These are phyloP conservation scores for Alloplasta piceator DNA, from an alignment of 2,888 invertebrate species.

Conservation along the genomic window DNA sequence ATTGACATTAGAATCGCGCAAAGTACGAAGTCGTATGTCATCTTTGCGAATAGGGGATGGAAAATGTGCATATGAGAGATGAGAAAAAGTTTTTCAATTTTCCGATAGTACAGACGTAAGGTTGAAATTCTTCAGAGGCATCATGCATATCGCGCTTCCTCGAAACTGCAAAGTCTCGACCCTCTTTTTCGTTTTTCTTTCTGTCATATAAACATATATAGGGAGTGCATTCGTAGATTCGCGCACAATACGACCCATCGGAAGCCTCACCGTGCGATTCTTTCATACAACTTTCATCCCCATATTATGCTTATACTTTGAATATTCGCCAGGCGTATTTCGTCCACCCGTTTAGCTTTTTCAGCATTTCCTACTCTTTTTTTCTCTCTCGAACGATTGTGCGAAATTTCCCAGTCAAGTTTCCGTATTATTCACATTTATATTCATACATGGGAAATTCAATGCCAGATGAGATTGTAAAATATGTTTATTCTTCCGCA, in stretches of 20 bases:
- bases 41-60: not conserved
- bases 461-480: not conserved
- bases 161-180: conserved; percentile 31
- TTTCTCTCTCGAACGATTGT: conserved; percentile 12
- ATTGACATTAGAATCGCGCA: not conserved
- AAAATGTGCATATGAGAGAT: not conserved
- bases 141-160: conserved; percentile 31
- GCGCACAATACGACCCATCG: conserved; percentile 52
- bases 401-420: not conserved
- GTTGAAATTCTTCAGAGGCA: conserved; percentile 11
- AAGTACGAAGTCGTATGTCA: not conserved
- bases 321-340: conserved; percentile 16
- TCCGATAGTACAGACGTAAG: conserved; percentile 10
- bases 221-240: conserved; percentile 35
- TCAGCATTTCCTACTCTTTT: not conserved
- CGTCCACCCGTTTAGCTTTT: conserved; percentile 21
- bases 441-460: not conserved
- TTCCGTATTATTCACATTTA: conserved; percentile 2
- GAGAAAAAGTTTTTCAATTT: conserved; percentile 49
- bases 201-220: conserved; percentile 2
- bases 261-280: conserved; percentile 33
- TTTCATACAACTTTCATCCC: conserved; percentile 45
- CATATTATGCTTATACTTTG: conserved; percentile 14
- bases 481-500: not conserved
- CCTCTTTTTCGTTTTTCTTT: conserved; percentile 24